Evolutionary conservation across 2,888 invertebrate species (phyloP).

Genomic region (Euzetes globulus): DNA sequence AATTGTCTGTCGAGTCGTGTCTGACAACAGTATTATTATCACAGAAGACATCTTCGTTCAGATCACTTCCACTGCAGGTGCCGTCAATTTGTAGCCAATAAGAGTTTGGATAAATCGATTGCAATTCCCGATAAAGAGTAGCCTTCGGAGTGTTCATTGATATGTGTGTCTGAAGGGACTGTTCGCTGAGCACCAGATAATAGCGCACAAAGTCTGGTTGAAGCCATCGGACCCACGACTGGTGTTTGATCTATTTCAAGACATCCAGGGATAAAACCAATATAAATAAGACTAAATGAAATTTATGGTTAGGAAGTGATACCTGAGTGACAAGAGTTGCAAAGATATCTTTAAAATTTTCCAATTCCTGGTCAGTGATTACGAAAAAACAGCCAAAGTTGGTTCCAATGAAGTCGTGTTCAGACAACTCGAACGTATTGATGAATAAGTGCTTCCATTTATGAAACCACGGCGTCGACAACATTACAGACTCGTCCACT

Average conservation of each 20-base stretch:
- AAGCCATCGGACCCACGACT: constrained; percentile 49
- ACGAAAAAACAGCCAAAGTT: constrained; percentile 67
- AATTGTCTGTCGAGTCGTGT: not conserved
- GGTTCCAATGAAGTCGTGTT: constrained; percentile 93
- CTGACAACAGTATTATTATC: not conserved
- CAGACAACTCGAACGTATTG: constrained; percentile 62
- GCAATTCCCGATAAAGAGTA: not conserved
- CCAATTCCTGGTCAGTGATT: constrained; percentile 47
- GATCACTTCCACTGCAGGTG: not conserved
- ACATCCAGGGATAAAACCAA: not conserved
- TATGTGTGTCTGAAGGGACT: constrained; percentile 15
- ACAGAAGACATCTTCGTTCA: not conserved
- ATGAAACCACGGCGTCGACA: constrained; percentile 86
- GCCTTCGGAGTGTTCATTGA: not conserved
- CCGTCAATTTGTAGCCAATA: constrained; percentile 30
- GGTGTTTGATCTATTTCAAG: constrained; percentile 29
- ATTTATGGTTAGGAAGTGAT: not conserved
- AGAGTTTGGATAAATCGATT: constrained; percentile 35
- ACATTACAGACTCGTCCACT: not conserved
- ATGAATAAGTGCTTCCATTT: constrained; percentile 83
- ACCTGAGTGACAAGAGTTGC: constrained; percentile 24
- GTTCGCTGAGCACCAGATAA: constrained; percentile 51
- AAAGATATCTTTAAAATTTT: constrained; percentile 43
- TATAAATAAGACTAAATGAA: not conserved
- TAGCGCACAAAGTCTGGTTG: constrained; percentile 50